phyloP scores from a whole-genome alignment of 1,140 invertebrate genomes.

The Ericerus pela region DNA sequence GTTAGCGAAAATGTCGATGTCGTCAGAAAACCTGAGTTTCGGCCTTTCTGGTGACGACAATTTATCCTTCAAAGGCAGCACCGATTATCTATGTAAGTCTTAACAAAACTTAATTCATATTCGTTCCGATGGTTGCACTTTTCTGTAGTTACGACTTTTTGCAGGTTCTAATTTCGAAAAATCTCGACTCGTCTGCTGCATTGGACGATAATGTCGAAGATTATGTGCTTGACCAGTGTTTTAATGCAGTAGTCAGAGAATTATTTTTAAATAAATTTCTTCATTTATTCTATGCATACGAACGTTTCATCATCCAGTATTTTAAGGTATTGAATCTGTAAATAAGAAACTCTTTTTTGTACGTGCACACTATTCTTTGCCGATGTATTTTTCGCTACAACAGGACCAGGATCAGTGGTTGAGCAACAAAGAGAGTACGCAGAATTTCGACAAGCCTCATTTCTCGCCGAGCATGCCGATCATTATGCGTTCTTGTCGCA shows the following conservation, averaged over 20 bases:
- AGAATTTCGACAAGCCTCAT: slow-evolving; percentile 96
- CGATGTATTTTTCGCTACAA: no score
- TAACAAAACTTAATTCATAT: no score
- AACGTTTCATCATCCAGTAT: slow-evolving; percentile 90
- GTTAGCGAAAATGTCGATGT: slow-evolving; percentile 1
- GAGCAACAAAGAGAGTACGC: slow-evolving; percentile 73
- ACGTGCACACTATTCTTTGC: no score
- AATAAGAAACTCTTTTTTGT: background rate
- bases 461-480: slow-evolving; percentile 94
- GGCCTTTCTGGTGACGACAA: background rate
- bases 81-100: background rate
- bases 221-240: slow-evolving; percentile 70
- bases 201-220: slow-evolving; percentile 53
- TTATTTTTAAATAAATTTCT: slow-evolving; percentile 93
- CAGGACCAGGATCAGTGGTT: slow-evolving; percentile 82
- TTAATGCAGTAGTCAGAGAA: slow-evolving; percentile 85
- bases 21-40: background rate
- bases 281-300: slow-evolving; percentile 88
- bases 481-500: slow-evolving; percentile 87
- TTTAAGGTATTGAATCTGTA: slow-evolving; percentile 47
- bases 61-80: background rate
- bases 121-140: no score
- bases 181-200: no score
- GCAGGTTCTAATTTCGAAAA: no score
- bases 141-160: no score